phyloP scores from a whole-genome alignment of 1,140 invertebrate species.

The Micrasema longulum region DNA sequence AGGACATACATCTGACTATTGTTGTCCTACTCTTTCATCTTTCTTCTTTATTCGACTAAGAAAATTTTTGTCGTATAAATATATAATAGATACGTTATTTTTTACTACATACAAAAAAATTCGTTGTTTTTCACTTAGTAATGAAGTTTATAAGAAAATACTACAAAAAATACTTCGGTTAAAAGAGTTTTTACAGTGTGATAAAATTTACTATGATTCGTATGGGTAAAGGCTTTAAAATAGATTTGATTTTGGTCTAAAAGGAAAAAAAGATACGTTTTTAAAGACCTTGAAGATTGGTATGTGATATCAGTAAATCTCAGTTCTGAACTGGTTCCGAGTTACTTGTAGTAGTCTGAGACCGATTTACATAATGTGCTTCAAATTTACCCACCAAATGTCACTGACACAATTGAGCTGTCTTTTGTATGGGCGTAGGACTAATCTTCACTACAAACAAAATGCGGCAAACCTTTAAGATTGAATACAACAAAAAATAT shows the following conservation, averaged over 20 bases:
- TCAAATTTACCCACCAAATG: slow-evolving; percentile 49
- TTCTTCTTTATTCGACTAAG: slow-evolving; percentile 18
- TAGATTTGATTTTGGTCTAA: too few species aligned
- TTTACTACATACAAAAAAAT: slow-evolving; percentile 1
- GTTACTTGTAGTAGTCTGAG: slow-evolving; percentile 17
- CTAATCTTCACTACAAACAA: slow-evolving; percentile 41
- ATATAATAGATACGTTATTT: slow-evolving; percentile 47
- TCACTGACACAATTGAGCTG: slow-evolving; percentile 51
- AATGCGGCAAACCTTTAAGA: slow-evolving; percentile 37
- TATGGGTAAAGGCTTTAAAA: too few species aligned
- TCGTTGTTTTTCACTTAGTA: too few species aligned
- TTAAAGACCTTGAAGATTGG: slow-evolving; percentile 12
- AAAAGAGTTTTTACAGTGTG: too few species aligned
- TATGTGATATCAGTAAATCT: slow-evolving; percentile 41
- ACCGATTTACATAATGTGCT: slow-evolving; percentile 51
- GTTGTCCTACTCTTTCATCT: slow-evolving; percentile 33
- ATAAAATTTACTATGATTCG: too few species aligned
- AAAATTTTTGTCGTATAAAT: slow-evolving; percentile 43
- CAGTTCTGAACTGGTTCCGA: slow-evolving; percentile 33
- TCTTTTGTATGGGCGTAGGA: slow-evolving; percentile 29
- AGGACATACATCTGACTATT: slow-evolving; percentile 46
- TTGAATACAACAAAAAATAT: not conserved
- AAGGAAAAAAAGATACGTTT: too few species aligned
- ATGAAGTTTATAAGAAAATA: too few species aligned
- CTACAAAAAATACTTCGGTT: too few species aligned